These are phyloP conservation scores for Baronia brevicornis DNA, from an alignment of 2,888 invertebrate species.

Conservation along the genomic window DNA sequence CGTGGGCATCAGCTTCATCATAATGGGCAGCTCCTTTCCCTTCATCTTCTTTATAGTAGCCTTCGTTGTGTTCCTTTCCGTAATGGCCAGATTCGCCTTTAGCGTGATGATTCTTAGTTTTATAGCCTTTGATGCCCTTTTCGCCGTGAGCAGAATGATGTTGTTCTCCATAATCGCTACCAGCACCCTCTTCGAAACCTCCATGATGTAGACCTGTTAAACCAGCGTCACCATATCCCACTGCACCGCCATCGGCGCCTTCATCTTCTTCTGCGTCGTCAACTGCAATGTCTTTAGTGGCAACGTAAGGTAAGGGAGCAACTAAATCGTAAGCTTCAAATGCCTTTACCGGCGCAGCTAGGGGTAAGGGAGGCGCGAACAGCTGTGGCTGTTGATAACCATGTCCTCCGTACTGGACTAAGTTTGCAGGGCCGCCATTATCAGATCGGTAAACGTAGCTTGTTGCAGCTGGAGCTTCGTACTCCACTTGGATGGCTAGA, in stretches of 20 bases:
- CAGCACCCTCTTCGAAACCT: conserved; percentile 53
- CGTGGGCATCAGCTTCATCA: conserved; percentile 72
- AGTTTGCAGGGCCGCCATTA: conserved; percentile 62
- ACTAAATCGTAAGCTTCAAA: conserved; percentile 45
- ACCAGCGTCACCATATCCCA: conserved; percentile 25
- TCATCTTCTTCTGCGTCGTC: conserved; percentile 50
- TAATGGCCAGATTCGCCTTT: conserved; percentile 75
- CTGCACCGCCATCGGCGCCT: conserved; percentile 38
- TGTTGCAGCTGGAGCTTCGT: conserved; percentile 64
- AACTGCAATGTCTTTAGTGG: conserved; percentile 44
- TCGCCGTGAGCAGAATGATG: conserved; percentile 71
- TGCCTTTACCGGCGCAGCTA: conserved; percentile 39
- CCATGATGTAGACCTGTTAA: conserved; percentile 29
- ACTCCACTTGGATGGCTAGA: conserved; percentile 50
- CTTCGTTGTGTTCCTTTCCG: conserved; percentile 69
- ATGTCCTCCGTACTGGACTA: conserved; percentile 55
- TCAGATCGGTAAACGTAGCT: conserved; percentile 73
- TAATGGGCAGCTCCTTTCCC: conserved; percentile 73
- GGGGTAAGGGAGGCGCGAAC: conserved; percentile 41
- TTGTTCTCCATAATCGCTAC: conserved; percentile 62
- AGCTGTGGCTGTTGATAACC: conserved; percentile 45
- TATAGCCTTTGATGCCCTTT: conserved; percentile 74
- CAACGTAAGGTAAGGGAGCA: conserved; percentile 52
- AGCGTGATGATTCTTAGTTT: conserved; percentile 66
- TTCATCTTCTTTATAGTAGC: conserved; percentile 66